phyloP scores from a whole-genome alignment of 2,113 vertebrate genomes.

The Balaeniceps rex region DNA sequence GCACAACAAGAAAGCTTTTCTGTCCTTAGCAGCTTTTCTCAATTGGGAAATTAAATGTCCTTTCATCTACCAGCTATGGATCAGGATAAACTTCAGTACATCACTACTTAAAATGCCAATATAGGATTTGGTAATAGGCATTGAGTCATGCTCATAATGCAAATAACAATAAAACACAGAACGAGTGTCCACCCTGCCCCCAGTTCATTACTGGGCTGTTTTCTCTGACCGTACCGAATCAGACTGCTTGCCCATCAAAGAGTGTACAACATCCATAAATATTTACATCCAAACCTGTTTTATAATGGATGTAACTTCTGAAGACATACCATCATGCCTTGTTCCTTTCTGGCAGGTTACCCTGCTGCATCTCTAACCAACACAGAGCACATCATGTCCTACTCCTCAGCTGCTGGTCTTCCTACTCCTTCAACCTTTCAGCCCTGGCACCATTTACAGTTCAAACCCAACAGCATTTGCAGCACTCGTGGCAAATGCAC shows the following conservation, averaged over 20 bases:
- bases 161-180: not conserved
- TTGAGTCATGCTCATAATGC: not conserved
- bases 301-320: not conserved
- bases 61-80: not conserved
- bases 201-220: not conserved
- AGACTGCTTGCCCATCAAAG: not conserved
- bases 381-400: not conserved
- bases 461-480: not conserved
- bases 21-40: conserved; percentile 1
- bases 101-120: not conserved
- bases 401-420: not conserved
- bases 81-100: not conserved
- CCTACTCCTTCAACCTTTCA: not conserved
- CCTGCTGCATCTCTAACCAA: not conserved
- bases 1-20: not conserved
- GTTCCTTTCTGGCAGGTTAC: not conserved
- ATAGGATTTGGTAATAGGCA: not conserved
- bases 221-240: not conserved
- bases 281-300: not conserved
- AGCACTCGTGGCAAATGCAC: not conserved
- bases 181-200: not conserved
- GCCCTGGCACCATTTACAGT: not conserved
- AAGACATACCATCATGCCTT: not conserved
- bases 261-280: not conserved
- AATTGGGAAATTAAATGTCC: not conserved